Conservation (phyloP, 2,113 vertebrate species). For the Upupa epops region DNA sequence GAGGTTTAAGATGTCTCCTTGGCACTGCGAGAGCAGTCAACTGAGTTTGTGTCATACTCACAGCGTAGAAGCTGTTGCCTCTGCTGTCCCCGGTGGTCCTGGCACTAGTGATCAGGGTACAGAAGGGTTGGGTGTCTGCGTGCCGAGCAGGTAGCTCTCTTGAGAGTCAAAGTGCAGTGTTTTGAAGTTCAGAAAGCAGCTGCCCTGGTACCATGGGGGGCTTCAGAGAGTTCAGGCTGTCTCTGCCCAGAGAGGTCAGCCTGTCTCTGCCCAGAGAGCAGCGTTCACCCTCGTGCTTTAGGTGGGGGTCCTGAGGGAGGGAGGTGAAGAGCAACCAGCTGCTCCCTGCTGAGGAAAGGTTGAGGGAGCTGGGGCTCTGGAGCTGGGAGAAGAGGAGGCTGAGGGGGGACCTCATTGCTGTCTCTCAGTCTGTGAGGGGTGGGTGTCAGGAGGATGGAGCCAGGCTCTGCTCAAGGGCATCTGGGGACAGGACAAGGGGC, state of each 20-base stretch:
- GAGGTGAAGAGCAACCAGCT: background rate
- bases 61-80: background rate
- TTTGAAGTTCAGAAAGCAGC: background rate
- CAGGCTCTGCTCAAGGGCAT: no score
- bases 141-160: no score
- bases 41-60: rapidly evolving
- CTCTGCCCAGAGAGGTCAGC: rapidly evolving
- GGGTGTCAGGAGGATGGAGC: no score
- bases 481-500: no score
- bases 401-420: no score
- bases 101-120: background rate
- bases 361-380: no score
- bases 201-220: background rate
- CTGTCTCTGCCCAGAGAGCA: rapidly evolving
- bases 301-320: background rate
- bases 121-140: no score
- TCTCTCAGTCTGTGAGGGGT: no score
- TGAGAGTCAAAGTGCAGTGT: background rate
- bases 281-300: background rate
- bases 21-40: background rate
- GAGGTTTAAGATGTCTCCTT: background rate
- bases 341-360: rapidly evolving
- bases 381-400: no score
- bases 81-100: rapidly evolving
- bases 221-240: background rate